These are phyloP conservation scores for Drosophila simulans DNA, from an alignment of 1,140 invertebrate species.

Conservation along the genomic window DNA sequence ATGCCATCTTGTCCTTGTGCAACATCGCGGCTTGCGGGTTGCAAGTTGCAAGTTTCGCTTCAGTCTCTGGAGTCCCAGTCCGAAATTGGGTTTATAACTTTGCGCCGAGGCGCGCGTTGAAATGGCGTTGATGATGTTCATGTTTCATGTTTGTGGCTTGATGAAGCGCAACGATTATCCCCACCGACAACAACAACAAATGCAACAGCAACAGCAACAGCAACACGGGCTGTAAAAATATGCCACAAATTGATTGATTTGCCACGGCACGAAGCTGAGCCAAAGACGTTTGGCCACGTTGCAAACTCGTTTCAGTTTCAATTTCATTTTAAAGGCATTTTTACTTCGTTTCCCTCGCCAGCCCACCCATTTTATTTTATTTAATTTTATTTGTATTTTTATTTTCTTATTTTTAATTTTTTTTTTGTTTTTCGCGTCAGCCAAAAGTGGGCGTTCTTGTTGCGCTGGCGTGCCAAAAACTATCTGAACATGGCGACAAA, in stretches of 20 bases:
- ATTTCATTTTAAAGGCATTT: constrained; percentile 76
- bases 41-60: constrained; percentile 11
- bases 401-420: neutral
- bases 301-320: constrained; percentile 79
- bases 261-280: constrained; percentile 75
- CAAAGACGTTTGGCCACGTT: constrained; percentile 36
- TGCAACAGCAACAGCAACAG: constrained; percentile 21
- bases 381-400: too few species aligned
- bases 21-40: constrained; percentile 15
- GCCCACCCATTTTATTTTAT: too few species aligned
- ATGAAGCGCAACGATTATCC: constrained; percentile 81
- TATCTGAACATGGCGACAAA: constrained; percentile 71
- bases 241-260: constrained; percentile 81
- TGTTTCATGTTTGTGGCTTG: constrained; percentile 81
- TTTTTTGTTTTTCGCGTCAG: neutral
- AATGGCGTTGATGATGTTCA: constrained; percentile 82
- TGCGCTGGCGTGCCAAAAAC: constrained; percentile 66
- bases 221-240: constrained; percentile 61
- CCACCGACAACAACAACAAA: constrained; percentile 36
- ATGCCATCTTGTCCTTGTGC: constrained; percentile 74
- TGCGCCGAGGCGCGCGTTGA: constrained; percentile 69
- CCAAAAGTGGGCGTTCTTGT: constrained; percentile 63
- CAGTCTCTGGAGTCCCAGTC: constrained; percentile 9
- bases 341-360: constrained; percentile 1
- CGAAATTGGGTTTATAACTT: constrained; percentile 77